phyloP scores from a whole-genome alignment of 2,888 invertebrate species.

The Caenorhabditis imperialis region DNA sequence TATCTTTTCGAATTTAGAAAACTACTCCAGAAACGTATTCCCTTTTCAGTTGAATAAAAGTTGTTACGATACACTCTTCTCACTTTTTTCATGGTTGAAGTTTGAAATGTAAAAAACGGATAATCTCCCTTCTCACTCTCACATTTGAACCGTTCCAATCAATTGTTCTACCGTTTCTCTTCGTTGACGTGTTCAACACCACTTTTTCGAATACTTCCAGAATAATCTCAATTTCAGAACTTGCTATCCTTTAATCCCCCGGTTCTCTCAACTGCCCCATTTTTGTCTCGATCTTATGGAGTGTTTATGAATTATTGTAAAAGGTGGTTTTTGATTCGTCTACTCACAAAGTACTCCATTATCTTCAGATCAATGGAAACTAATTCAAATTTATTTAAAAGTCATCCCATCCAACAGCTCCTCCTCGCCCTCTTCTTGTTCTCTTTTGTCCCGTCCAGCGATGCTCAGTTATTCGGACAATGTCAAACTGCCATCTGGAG shows the following conservation, averaged over 20 bases:
- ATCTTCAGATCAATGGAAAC: constrained; percentile 38
- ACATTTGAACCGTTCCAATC: constrained; percentile 43
- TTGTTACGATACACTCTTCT: too few relatives aligned
- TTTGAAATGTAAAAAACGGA: constrained; percentile 15
- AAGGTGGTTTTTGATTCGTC: background rate
- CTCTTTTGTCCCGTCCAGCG: constrained; percentile 4
- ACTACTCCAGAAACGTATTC: too few relatives aligned
- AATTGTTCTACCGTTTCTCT: constrained; percentile 18
- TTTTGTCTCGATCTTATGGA: constrained; percentile 27
- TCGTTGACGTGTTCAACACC: constrained; percentile 28
- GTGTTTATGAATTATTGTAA: constrained; percentile 36
- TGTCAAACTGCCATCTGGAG: constrained; percentile 32
- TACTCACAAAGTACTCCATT: background rate
- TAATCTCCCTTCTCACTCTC: constrained; percentile 21
- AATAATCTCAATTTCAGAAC: constrained; percentile 24
- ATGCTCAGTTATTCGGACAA: background rate
- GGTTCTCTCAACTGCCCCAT: constrained; percentile 1
- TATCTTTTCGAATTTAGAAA: too few relatives aligned
- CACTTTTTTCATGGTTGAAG: too few relatives aligned
- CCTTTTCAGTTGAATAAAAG: too few relatives aligned
- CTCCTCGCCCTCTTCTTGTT: constrained; percentile 11
- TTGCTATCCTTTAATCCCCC: constrained; percentile 8
- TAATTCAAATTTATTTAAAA: constrained; percentile 24
- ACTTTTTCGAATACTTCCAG: background rate
- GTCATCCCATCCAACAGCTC: too few relatives aligned